Evolutionary conservation across 64 coral and sea anemone species (phyloP).

Genomic region (Pocillopora damicornis): DNA sequence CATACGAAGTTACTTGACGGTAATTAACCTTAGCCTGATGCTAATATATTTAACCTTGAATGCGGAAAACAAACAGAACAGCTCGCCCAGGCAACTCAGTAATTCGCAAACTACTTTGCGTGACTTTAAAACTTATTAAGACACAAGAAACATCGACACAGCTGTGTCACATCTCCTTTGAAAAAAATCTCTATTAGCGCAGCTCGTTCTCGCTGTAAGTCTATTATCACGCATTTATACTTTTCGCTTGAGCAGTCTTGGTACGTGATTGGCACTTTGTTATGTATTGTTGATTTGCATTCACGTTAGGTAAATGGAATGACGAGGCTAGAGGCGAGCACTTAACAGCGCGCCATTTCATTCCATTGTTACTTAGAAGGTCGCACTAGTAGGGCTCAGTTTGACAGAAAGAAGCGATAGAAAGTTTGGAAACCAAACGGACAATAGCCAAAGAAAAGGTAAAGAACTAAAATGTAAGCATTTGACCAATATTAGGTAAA

Average conservation of each 20-base stretch:
- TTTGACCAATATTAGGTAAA: neutral
- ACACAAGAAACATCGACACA: neutral
- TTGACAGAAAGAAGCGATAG: neutral
- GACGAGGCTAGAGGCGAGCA: neutral
- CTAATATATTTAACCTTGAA: too few species aligned
- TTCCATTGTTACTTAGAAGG: neutral
- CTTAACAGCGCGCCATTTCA: neutral
- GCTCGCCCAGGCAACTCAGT: neutral
- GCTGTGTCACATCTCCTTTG: neutral
- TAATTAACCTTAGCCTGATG: neutral
- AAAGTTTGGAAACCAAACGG: neutral
- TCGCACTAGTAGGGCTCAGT: neutral
- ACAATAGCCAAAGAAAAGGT: neutral
- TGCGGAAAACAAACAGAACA: too few species aligned
- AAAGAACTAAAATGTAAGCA: neutral
- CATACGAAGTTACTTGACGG: neutral
- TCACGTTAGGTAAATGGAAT: neutral
- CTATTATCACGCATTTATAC: neutral
- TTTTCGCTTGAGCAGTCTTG: constrained; percentile 9
- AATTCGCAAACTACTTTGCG: neutral
- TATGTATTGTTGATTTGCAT: neutral
- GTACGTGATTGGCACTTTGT: constrained; percentile 2
- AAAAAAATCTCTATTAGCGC: neutral
- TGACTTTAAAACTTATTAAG: neutral
- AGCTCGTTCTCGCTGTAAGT: neutral